Base-by-base conservation (phyloP, 2,797 vertebrate genomes). In the Parambassis ranga region DNA sequence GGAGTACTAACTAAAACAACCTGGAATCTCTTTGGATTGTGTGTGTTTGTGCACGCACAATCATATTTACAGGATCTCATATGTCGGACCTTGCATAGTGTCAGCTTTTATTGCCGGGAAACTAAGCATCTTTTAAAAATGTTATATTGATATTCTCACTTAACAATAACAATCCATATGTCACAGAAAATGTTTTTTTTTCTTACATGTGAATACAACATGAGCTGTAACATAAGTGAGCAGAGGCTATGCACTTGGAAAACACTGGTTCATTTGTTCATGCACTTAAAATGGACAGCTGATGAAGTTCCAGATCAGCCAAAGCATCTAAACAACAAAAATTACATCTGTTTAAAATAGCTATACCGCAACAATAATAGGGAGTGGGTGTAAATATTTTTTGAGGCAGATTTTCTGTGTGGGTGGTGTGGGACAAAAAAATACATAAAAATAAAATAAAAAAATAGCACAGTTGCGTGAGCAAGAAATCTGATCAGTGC, bases 1-100 rank as follows among this genome's bases (percentile, higher is more conserved):
- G 46, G 35, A 74, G 26, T 27, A 28, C 10, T 48, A 36, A 60
- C 37, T 43, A 42, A 73, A 75, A 58, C 35, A 72, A 42, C 41
- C 56, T 60, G 38, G 10, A 46, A 28, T 50, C 52, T 63, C 18
- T 36, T 24, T 35, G 31, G 19, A 28, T 35, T 37, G 15, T 39
- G 11, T 36, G 5, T 39, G 2, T 65, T 15, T 46, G 37, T 38
- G n/a, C 28, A 22, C 8, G 6, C 36, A 44, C 33, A 46, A 3
- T 66, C 35, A 13, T 4, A 33, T 15, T 6, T 18, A 22, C 10
- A 10, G 19, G 10, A 42, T 44, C 11, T 27, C 14, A 30, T 3
- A 24, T 61, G 35, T 32, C 16, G 53, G 9, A 13, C 22, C 13
- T 27, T 35, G n/a, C 1, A 10, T 1, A 3, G 26, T 39, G 13